A percentile compares a stretch with the other conserved stretches of the same genome.
These are phyloP conservation scores for Helicoverpa armigera DNA, from an alignment of 1,140 invertebrate species.

Conservation along the genomic window DNA sequence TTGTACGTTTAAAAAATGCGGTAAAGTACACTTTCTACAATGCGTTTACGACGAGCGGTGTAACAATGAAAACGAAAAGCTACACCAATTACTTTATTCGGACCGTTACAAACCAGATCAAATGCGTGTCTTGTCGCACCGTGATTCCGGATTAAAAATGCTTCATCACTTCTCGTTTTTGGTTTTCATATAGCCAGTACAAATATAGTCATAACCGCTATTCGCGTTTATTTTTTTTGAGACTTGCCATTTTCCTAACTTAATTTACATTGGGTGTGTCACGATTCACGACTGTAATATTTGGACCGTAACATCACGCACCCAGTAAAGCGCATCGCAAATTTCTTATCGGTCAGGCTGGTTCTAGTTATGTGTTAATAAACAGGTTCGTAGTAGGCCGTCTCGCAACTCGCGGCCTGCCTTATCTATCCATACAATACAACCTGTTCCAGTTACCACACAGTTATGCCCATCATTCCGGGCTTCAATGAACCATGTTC, in stretches of 20 bases:
- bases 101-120: slow-evolving; percentile 50
- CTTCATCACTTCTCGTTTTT: slow-evolving; percentile 27
- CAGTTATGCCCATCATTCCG: slow-evolving; percentile 19
- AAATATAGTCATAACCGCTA: slow-evolving; percentile 10
- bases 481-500: slow-evolving; percentile 22
- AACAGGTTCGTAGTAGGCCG: slow-evolving; percentile 47
- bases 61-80: slow-evolving; percentile 55
- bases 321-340: slow-evolving; percentile 32
- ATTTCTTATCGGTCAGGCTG: slow-evolving; percentile 49
- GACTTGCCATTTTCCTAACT: not conserved
- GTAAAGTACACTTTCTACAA: slow-evolving; percentile 66
- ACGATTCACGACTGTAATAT: slow-evolving; percentile 32
- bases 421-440: slow-evolving; percentile 34
- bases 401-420: slow-evolving; percentile 6
- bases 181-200: not conserved
- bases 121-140: slow-evolving; percentile 43
- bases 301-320: slow-evolving; percentile 46
- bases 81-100: slow-evolving; percentile 54
- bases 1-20: slow-evolving; percentile 49
- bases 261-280: slow-evolving; percentile 25
- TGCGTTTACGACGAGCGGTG: slow-evolving; percentile 48
- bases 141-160: slow-evolving; percentile 23
- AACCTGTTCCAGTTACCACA: slow-evolving; percentile 44
- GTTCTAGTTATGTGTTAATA: slow-evolving; percentile 39
- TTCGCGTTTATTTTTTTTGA: slow-evolving; percentile 3